Base-by-base conservation (phyloP, 2,797 vertebrate genomes). In the Oreochromis mossambicus region DNA sequence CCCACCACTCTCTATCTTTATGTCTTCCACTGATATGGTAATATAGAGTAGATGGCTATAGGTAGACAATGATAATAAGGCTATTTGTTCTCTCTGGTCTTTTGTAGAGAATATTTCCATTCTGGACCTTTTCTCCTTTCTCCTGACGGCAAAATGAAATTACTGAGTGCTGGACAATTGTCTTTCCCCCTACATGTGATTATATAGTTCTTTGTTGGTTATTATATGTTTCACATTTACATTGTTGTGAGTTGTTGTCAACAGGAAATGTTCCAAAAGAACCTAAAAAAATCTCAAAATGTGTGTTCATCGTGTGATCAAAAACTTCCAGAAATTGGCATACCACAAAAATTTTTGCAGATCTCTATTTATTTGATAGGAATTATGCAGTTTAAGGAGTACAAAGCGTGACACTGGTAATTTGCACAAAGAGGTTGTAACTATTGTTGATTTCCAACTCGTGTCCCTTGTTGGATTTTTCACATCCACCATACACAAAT, bases 21-120 rank as follows among this genome's bases (percentile, higher is more conserved):
- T 50, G 77, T 75, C 83, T 88, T 88, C 41, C 91, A 90, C 89
- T 93, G 90, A 88, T 85, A 90, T 94, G 92, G 51, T 91, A 87
- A 92, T 93, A 83, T 51, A 55, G 81, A 86, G 83, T 81, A 87
- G 80, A 83, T 78, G 86, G 84, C 89, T 81, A 78, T 79, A 88
- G 87, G 89, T 84, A 66, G 81, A 24, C 41, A 56, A 56, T 81
- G 81, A 78, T 85, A 90, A 91, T 90, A 83, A 89, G 61, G 19
- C 56, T 48, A 58, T 88, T 88, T 90, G 86, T 80, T 84, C 77
- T 54, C 61, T 50, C 68, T 78, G 41, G 58, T 68, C 80, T 93
- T 94, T 91, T 94, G 83, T 87, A 82, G 91, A 48, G 77, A 85
- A 87, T 83, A 87, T 89, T 89, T 92, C 70, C 29, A 83, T 88